Conservation (phyloP, 2,888 invertebrate species). For the Actias luna region DNA sequence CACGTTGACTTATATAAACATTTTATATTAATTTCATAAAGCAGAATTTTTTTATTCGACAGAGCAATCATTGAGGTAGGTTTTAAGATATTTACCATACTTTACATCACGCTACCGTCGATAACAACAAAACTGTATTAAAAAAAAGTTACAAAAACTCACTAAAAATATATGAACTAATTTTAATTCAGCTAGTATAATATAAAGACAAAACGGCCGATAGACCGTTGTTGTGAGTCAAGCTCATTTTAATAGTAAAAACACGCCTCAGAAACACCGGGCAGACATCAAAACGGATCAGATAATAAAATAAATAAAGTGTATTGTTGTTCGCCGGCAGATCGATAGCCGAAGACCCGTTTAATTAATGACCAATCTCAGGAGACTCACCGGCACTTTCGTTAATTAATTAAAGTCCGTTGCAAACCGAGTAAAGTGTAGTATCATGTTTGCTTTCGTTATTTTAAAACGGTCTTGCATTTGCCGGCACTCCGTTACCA, state of each 20-base stretch:
- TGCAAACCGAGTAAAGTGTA: slow-evolving; percentile 62
- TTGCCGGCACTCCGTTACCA: slow-evolving; percentile 31
- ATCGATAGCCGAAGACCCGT: slow-evolving; percentile 73
- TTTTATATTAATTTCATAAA: no score
- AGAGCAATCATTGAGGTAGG: no score
- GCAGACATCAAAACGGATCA: slow-evolving; percentile 62
- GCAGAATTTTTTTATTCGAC: no score
- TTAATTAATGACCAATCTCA: slow-evolving; percentile 78
- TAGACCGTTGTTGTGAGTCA: neutral
- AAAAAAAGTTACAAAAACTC: no score
- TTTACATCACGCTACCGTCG: no score
- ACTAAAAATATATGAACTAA: no score
- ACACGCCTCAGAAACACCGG: slow-evolving; percentile 51
- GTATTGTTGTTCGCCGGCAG: slow-evolving; percentile 70
- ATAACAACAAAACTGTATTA: no score
- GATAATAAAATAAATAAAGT: slow-evolving; percentile 74
- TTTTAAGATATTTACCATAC: no score
- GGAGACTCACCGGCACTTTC: slow-evolving; percentile 77
- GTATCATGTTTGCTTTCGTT: slow-evolving; percentile 54
- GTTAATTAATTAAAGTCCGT: slow-evolving; percentile 74
- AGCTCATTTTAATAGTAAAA: neutral
- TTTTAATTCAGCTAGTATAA: no score
- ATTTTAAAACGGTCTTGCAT: slow-evolving; percentile 40
- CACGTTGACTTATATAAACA: no score
- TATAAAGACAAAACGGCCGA: no score